Base-by-base conservation (phyloP, 1,140 invertebrate genomes). In the Sesamia nonagrioides region DNA sequence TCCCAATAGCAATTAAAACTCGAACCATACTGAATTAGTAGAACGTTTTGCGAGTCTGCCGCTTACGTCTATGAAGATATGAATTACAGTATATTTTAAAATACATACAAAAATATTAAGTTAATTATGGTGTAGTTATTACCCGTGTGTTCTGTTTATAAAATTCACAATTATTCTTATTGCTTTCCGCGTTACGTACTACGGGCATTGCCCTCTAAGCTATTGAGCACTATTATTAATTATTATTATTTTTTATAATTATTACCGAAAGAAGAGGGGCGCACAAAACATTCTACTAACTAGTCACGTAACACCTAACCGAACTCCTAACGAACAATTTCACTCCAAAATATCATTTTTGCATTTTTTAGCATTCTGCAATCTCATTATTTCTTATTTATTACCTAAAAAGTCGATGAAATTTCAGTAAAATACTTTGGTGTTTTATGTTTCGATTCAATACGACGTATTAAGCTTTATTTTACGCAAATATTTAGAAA, bases 31-130 rank as follows among this genome's bases (percentile, higher is more conserved):
- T 72, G 40, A 81, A 89, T 91, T 89, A 92, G 89, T 92, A 94
- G 91, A 94, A 94, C 87, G 88, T 92, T 94, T 92, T 92, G 92
- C 83, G 78, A 74, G 82, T 81, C 81, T 40, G 75, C 91, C 90
- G 77, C 91, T 94, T 94, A 94, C 81, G 89, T 86, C 93, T 94
- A 94, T 94, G 89, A 91, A 94, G 93, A 95, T 95, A 95, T 94
- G 93, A 94, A 88, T 92, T 92, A 93, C 89, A 92, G 90, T 94
- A 92, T 89, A 93, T 91, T 90, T 91, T 92, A 94, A 94, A 94
- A 94, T 94, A 95, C 93, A 93, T 95, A 95, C 86, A 95, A 95
- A 95, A 95, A 95, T 94, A 94, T 93, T 88, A 92, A 88, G 91
- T 90, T 89, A 91, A 91, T 88, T 89, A 90, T 90, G 89, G 89